These are phyloP conservation scores for Parascotia fuliginaria DNA, from an alignment of 2,888 invertebrate genomes.

Conservation along the genomic window DNA sequence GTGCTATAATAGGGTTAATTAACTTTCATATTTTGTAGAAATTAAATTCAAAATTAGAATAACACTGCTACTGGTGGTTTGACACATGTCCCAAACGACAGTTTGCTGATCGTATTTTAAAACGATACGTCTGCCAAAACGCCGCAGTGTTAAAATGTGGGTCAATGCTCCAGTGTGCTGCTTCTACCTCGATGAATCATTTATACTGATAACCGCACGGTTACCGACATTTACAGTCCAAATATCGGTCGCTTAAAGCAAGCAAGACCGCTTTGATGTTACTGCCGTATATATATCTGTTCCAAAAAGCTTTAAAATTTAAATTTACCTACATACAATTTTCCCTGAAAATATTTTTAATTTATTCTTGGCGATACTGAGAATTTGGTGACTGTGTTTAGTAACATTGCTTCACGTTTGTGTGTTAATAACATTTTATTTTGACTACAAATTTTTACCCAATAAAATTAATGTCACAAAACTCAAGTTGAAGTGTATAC, in stretches of 20 bases:
- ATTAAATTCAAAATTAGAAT: slow-evolving; percentile 40
- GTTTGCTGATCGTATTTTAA: slow-evolving; percentile 65
- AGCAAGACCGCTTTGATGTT: slow-evolving; percentile 31
- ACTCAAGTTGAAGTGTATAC: too few relatives aligned
- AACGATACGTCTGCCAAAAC: slow-evolving; percentile 72
- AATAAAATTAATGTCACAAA: too few relatives aligned
- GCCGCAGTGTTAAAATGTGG: slow-evolving; percentile 65
- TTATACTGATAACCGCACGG: slow-evolving; percentile 36
- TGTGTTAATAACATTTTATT: too few relatives aligned
- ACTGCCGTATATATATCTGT: slow-evolving; percentile 11
- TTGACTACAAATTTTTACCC: too few relatives aligned
- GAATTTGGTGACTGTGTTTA: background rate
- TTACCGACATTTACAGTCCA: slow-evolving; percentile 24
- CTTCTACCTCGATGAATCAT: slow-evolving; percentile 46
- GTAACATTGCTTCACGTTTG: background rate
- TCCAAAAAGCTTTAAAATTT: slow-evolving; percentile 14
- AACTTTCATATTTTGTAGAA: slow-evolving; percentile 23
- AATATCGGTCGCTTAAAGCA: slow-evolving; percentile 24
- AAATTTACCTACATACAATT: background rate
- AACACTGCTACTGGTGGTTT: slow-evolving; percentile 36
- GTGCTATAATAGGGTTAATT: slow-evolving; percentile 7
- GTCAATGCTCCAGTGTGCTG: slow-evolving; percentile 77
- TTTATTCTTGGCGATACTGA: background rate
- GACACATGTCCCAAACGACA: slow-evolving; percentile 26
- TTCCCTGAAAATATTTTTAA: too few relatives aligned